Base-by-base conservation (phyloP, 1,140 invertebrate species). In the Atta colombica region DNA sequence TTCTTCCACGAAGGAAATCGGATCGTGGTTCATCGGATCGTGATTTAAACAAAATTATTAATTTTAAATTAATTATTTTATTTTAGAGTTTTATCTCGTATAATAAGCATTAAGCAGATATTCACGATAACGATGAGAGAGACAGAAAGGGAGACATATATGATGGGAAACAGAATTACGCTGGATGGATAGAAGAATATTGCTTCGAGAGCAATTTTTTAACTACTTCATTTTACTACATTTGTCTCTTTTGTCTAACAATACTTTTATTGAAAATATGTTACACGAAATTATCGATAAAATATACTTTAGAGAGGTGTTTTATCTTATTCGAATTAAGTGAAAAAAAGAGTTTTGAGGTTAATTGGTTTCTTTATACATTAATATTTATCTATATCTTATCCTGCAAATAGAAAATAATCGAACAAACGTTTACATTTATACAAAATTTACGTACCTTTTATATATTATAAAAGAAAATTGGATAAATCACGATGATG, bases 371-470 rank as follows among this genome's bases (percentile, higher is more conserved):
- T 74, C 39, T 82, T 60, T 58, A n/a, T 25, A 58, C 55, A n/a
- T 58, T 58, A 58, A 58, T n/a, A 39, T 58, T 58, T 8, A 7
- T 81, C n/a, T 39, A 35, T 8, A 39, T 39, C 35, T 8, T 39
- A 39, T 39, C 35, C 7, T 8, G 35, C 18, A 55, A 21, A 74
- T 25, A 82, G 28, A 74, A 39, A 69, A 16, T 16, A 31, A 61
- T 12, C 25, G 25, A 84, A 45, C 68, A n/a, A 61, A 55, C 35
- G n/a, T 80, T 63, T 31, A 39, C 53, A 53, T 45, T 14, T 21
- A 39, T 74, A 61, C 60, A 82, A 82, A 82, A 51, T 69, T 58
- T 61, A n/a, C 18, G 18, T 74, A 21, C n/a, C 12, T 60, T 61
- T 72, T 18, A 28, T 25, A 21, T 35, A 35, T 35, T 35, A 60